Evolutionary conservation across 2,113 vertebrate species (phyloP).

Genomic region (Cyanoramphus novaezelandiae): DNA sequence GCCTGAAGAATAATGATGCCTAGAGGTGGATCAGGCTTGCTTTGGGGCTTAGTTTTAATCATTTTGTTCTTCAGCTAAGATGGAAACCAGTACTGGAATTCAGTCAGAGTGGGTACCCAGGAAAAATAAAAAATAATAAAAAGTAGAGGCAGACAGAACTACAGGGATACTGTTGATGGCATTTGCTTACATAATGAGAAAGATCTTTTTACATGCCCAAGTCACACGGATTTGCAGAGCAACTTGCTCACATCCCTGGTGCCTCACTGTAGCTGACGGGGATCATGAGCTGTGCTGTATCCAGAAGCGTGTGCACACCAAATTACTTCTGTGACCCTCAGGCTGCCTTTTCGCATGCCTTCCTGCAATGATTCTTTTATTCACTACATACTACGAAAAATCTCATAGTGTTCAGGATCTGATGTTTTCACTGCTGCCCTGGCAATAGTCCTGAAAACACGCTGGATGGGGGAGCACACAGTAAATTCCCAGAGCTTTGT

Average conservation of each 20-base stretch:
- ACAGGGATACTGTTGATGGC: neutral
- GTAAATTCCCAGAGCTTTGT: neutral
- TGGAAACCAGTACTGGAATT: neutral
- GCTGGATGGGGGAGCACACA: neutral
- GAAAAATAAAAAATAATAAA: neutral
- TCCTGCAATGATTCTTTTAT: neutral
- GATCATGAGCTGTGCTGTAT: neutral
- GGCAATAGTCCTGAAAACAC: neutral
- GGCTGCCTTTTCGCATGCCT: neutral
- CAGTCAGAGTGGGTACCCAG: neutral
- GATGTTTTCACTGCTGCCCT: neutral
- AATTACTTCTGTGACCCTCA: neutral
- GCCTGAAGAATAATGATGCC: neutral
- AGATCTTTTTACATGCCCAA: neutral
- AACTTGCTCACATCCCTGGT: neutral
- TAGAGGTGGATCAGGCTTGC: neutral
- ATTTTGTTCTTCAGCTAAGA: neutral
- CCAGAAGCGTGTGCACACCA: neutral
- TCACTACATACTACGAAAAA: neutral
- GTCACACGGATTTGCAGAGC: neutral
- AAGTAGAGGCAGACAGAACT: neutral
- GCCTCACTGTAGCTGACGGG: fast-evolving
- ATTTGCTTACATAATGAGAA: neutral
- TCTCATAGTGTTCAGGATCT: neutral
- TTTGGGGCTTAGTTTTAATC: neutral